Conservation (phyloP, 1,140 invertebrate genomes). For the Nylanderia fulva region DNA sequence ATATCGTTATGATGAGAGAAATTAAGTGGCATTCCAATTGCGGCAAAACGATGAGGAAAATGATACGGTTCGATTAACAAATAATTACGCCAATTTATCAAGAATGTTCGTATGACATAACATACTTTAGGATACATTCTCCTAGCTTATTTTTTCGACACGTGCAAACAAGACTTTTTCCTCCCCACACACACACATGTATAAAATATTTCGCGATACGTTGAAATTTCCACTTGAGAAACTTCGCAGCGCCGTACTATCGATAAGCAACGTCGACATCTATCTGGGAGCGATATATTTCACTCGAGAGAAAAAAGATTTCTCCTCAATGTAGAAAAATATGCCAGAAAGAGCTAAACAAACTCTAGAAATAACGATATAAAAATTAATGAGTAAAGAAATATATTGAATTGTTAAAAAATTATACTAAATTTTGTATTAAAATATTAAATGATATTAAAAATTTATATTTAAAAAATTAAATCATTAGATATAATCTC, state of each 20-base stretch:
- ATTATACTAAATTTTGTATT: too few species aligned
- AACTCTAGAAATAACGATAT: not conserved
- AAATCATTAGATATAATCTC: not conserved
- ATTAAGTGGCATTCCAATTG: not conserved
- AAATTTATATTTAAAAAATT: too few species aligned
- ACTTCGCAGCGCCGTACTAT: conserved; percentile 38
- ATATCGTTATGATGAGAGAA: not conserved
- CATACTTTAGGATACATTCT: not conserved
- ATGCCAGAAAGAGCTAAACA: not conserved
- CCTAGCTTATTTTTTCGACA: not conserved
- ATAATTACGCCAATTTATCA: conserved; percentile 4
- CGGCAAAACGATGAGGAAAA: not conserved
- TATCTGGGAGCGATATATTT: conserved; percentile 35
- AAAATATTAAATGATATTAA: too few species aligned
- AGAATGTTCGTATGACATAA: not conserved
- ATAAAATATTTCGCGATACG: conserved; percentile 30
- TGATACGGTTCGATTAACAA: not conserved
- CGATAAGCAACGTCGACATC: conserved; percentile 43
- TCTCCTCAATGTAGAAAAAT: not conserved
- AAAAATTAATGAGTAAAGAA: not conserved
- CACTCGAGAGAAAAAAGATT: conserved; percentile 1
- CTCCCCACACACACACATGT: not conserved
- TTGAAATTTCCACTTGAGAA: conserved; percentile 48
- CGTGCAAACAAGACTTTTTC: not conserved
- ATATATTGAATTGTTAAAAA: too few species aligned